Evolutionary conservation across 2,113 vertebrate genomes (phyloP).

Genomic region (Etia nguti): DNA sequence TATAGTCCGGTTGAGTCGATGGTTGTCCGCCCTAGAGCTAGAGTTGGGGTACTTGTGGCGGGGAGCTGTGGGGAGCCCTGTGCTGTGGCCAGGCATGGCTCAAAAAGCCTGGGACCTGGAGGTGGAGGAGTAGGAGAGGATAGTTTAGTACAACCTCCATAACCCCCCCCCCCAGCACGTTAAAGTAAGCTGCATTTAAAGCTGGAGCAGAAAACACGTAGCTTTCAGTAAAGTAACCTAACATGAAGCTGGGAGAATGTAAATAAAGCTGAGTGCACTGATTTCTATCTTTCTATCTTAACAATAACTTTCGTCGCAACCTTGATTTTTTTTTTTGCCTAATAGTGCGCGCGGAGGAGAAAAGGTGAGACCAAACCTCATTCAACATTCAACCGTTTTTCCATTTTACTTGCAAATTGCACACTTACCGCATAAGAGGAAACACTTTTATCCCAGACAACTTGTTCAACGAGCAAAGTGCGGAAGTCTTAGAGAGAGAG

Average conservation of each 20-base stretch:
- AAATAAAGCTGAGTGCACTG: background rate
- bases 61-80: slow-evolving; percentile 65
- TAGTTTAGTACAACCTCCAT: background rate
- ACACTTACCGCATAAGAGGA: slow-evolving; percentile 69
- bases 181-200: background rate
- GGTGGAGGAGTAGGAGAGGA: slow-evolving; percentile 1
- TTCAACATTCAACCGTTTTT: background rate
- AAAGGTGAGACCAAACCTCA: background rate
- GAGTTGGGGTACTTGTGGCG: slow-evolving; percentile 53
- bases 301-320: background rate
- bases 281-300: background rate
- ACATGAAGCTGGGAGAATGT: background rate
- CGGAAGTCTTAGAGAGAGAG: slow-evolving; percentile 60
- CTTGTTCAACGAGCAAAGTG: slow-evolving; percentile 32
- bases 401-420: background rate
- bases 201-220: background rate
- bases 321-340: background rate
- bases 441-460: slow-evolving; percentile 11
- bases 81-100: slow-evolving; percentile 85
- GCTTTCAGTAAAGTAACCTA: background rate
- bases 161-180: background rate
- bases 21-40: slow-evolving; percentile 64
- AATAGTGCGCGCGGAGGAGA: background rate
- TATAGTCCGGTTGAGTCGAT: slow-evolving; percentile 57
- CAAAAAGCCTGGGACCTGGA: slow-evolving; percentile 63